Conservation (phyloP, 1,140 invertebrate species). For the Elymnias hypermnestra region DNA sequence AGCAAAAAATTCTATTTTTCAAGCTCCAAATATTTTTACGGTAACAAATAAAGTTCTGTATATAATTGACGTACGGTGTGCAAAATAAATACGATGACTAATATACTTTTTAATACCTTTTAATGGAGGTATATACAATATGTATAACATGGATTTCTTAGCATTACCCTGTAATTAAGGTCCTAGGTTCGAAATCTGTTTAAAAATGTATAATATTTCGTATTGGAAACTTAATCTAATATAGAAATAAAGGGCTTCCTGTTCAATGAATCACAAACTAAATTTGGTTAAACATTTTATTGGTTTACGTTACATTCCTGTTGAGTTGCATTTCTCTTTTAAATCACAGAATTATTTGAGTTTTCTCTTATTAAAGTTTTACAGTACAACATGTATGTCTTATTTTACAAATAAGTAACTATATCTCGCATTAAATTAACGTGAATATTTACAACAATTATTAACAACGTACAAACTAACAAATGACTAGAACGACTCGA, state of each 20-base stretch:
- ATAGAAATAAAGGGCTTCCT: slow-evolving; percentile 13
- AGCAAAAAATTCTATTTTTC: too few relatives aligned
- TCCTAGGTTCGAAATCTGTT: too few relatives aligned
- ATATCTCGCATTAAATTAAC: neutral
- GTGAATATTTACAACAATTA: slow-evolving; percentile 8
- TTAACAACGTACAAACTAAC: slow-evolving; percentile 18
- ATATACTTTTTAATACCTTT: too few relatives aligned
- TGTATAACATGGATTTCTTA: too few relatives aligned
- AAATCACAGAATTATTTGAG: slow-evolving; percentile 40
- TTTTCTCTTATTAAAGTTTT: slow-evolving; percentile 49
- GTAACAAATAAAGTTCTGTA: too few relatives aligned
- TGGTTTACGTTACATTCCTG: slow-evolving; percentile 56
- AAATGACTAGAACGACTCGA: slow-evolving; percentile 61
- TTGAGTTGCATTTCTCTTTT: slow-evolving; percentile 40
- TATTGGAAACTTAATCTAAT: neutral
- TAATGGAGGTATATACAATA: too few relatives aligned
- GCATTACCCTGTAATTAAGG: too few relatives aligned
- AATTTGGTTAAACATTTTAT: slow-evolving; percentile 49
- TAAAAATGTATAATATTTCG: neutral
- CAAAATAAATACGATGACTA: too few relatives aligned
- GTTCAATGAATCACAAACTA: slow-evolving; percentile 21
- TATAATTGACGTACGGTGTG: too few relatives aligned
- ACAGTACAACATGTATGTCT: slow-evolving; percentile 48
- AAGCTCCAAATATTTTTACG: too few relatives aligned
- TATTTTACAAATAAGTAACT: slow-evolving; percentile 24